phyloP scores from a whole-genome alignment of 2,113 vertebrate species.

The Burhinus bistriatus region DNA sequence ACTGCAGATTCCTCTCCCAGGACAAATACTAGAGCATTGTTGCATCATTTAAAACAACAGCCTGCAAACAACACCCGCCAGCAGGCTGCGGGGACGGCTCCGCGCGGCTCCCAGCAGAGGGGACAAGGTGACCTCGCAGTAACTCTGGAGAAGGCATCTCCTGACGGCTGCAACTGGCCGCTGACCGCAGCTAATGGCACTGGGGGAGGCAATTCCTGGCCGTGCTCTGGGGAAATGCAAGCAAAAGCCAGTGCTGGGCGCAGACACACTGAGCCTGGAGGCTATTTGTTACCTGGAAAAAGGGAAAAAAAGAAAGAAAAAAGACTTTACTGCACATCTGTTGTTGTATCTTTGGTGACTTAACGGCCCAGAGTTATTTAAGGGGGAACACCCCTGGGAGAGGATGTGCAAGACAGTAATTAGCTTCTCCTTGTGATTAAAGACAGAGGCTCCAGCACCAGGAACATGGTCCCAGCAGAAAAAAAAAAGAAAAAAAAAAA shows the following conservation, averaged over 20 bases:
- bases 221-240: background rate
- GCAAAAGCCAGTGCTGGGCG: background rate
- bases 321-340: conserved; percentile 10
- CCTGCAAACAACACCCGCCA: background rate
- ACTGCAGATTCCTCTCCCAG: background rate
- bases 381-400: conserved; percentile 21
- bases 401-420: conserved; percentile 10
- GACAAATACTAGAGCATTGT: background rate
- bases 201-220: background rate
- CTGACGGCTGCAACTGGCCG: background rate
- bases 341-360: conserved; percentile 21
- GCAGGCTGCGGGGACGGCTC: background rate
- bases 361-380: conserved; percentile 20
- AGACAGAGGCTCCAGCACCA: background rate
- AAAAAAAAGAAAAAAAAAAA: background rate
- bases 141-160: background rate
- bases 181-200: background rate
- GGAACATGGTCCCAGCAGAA: background rate
- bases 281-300: background rate
- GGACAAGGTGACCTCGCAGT: background rate
- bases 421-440: conserved; percentile 49
- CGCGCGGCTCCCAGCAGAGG: accelerated
- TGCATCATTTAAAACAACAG: background rate
- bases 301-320: background rate
- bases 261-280: background rate